Evolutionary conservation across 1,140 invertebrate species (phyloP), one percentile per base, ranked within the genome.

Genomic region (Scaptomyza montana): DNA sequence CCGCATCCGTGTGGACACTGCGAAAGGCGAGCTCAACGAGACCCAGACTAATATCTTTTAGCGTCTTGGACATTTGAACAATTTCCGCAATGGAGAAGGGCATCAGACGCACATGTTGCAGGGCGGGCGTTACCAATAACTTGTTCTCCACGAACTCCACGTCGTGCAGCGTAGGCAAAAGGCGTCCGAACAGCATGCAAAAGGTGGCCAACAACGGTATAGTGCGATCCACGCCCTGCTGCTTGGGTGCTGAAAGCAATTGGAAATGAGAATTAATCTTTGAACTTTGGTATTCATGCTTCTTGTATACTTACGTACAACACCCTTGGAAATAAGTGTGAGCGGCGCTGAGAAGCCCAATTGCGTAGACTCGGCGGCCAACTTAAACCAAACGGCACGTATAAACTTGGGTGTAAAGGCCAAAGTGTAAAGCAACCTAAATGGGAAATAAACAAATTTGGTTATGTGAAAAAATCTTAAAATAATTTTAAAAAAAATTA

Each of bases 151-250:
- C 94, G 82, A 99, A 98, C 90, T 98, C 98, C 3, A 95, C 95
- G 92, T 98, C 97, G 80, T 98, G 97, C 13, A 98, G 91, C 0
- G 97, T 98, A 0, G 96, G 95, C 45, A 98, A 94, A 2, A 98
- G 93, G 30, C 97, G 93, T 47, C 95, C 96, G 78, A 98, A 97
- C 0, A 98, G 92, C 2, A 96, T 95, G 91, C 97, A 97, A 90
- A 98, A 98, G 0, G 97, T 95, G 0, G 96, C 96, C 7, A 98
- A 82, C 1, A 96, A 85, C 0, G 97, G 97, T 19, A 98, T 93
- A 30, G 98, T 94, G n/a, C 93, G 93, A 30, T 95, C 92, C 1
- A 95, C 94, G 62, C 96, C 96, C n/a, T 94, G 93, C 0, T 93
- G 91, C 36, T 96, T 94, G 2, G 94, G 93, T 92, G 53, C 9